Base-by-base conservation (phyloP, 2,888 invertebrate genomes). In the Frankliniella fusca region DNA sequence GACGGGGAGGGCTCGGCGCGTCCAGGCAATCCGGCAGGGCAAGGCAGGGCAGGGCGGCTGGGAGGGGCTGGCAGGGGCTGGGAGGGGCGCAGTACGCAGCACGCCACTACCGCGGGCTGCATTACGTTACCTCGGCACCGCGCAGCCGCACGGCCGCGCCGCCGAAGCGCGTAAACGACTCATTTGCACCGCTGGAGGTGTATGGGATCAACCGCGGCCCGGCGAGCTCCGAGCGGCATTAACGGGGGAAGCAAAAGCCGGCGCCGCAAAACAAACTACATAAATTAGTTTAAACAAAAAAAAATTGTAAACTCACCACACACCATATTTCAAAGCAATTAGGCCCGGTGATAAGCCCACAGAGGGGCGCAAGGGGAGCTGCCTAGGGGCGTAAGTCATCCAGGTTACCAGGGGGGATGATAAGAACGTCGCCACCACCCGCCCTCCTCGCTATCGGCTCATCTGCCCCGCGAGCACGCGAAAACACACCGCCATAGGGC, bases 121-220 rank as follows among this genome's bases (percentile, higher is more conserved):
- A 38, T 38, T 38, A 38, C 38, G 38, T 38, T 38, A 38, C 38
- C 38, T 38, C 38, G 5, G 38, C 38, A 5, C 38, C 38, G 38
- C 3, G 38, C 38, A 2, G 38, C 38, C 38, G 5, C 38, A 38
- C 38, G 38, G 38, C 38, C 5, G 38, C 38, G 38, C 38, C 38
- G 70, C 27, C 70, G 70, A 76, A 76, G 70, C 27, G 70, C 70
- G 70, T 76, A 76, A 27, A 76, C 70, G 70, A 76, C 70, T 76
- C 70, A 76, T 76, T 76, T 76, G 70, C 70, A 76, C 70, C 23
- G 70, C 27, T 23, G 70, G 38, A 38, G 38, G 61, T 61, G 3
- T 61, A 61, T 8, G 18, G 61, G 61, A 54, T 12, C 20, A 18
- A n/a, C 61, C 61, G 38, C 38, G 38, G 38, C 38, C 27, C 10